phyloP scores from a whole-genome alignment of 2,113 vertebrate genomes.

The Chionodraco myersi region DNA sequence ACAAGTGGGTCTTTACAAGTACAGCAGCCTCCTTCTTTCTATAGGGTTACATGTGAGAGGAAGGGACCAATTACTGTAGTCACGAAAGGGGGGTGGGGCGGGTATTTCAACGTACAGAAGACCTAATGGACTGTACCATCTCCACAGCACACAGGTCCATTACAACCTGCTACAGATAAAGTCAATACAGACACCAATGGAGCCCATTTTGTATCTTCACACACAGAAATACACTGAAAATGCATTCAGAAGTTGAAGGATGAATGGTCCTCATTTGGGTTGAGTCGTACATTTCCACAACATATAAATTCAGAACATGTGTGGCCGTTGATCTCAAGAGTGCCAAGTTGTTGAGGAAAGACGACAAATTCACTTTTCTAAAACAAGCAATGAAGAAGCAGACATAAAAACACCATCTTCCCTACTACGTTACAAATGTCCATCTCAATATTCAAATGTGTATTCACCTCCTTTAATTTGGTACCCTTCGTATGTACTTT shows the following conservation, averaged over 20 bases:
- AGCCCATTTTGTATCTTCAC: slow-evolving; percentile 1
- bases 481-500: slow-evolving; percentile 3
- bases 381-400: slow-evolving; percentile 3
- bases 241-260: neutral
- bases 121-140: slow-evolving; percentile 71
- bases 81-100: slow-evolving; percentile 44
- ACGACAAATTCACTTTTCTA: neutral
- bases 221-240: neutral
- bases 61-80: slow-evolving; percentile 75
- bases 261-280: neutral
- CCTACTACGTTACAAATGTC: slow-evolving; percentile 23
- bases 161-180: slow-evolving; percentile 55
- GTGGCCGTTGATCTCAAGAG: slow-evolving; percentile 9
- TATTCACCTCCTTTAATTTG: neutral
- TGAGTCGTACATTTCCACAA: slow-evolving; percentile 21
- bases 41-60: slow-evolving; percentile 72
- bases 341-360: neutral
- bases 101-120: slow-evolving; percentile 51
- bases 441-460: neutral
- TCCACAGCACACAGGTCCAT: slow-evolving; percentile 29
- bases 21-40: slow-evolving; percentile 70
- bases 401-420: slow-evolving; percentile 11
- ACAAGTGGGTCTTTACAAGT: slow-evolving; percentile 58
- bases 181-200: slow-evolving; percentile 49
- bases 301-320: slow-evolving; percentile 24